Conservation (phyloP, 23 tunicate genomes). For the Styela plicata region DNA sequence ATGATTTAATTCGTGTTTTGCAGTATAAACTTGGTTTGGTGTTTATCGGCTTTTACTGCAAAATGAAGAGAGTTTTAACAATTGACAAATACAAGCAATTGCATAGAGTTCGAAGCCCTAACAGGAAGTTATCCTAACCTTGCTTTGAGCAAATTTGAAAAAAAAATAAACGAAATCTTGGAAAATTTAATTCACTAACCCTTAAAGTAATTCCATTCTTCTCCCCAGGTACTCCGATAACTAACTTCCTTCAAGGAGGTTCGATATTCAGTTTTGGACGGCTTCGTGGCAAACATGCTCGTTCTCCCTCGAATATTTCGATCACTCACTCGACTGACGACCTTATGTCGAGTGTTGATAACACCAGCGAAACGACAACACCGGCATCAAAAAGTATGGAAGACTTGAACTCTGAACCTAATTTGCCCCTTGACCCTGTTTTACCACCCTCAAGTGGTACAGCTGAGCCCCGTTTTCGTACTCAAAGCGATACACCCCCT, state of each 20-base stretch:
- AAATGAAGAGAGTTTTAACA: too few species aligned
- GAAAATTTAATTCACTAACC: too few species aligned
- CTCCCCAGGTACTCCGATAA: constrained; percentile 51
- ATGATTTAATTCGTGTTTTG: too few species aligned
- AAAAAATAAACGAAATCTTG: too few species aligned
- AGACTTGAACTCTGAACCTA: constrained; percentile 7
- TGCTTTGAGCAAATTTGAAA: too few species aligned
- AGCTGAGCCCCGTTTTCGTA: neutral
- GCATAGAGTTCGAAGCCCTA: too few species aligned
- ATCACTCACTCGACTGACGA: constrained; percentile 15
- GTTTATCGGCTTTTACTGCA: too few species aligned
- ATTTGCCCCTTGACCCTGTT: neutral
- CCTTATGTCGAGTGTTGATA: constrained; percentile 28
- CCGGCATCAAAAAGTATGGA: constrained; percentile 26
- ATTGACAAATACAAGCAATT: too few species aligned
- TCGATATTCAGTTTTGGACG: constrained; percentile 38
- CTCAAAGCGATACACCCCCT: constrained; percentile 25
- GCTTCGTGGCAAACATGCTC: constrained; percentile 27
- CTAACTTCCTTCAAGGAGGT: constrained; percentile 37
- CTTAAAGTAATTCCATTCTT: too few species aligned
- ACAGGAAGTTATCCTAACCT: too few species aligned
- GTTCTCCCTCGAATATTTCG: constrained; percentile 68
- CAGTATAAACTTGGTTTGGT: too few species aligned
- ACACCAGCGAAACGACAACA: constrained; percentile 8
- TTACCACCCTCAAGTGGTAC: constrained; percentile 4